phyloP scores from a whole-genome alignment of 2,888 invertebrate genomes.

The Morpho achilles region DNA sequence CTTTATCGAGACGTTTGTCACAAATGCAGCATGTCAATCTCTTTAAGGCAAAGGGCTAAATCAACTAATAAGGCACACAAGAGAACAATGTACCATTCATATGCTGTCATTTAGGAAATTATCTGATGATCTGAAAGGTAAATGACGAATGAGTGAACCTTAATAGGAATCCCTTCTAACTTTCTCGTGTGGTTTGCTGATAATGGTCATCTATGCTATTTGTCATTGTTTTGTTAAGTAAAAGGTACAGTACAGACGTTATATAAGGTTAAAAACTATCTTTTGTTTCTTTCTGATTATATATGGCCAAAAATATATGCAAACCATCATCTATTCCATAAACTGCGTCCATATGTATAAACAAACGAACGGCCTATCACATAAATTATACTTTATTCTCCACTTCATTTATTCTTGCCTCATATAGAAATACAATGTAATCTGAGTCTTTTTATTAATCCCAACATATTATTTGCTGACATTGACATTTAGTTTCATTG shows the following conservation, averaged over 20 bases:
- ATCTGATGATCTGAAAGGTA: conserved; percentile 21
- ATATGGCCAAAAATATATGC: too few species aligned
- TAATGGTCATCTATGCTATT: neutral
- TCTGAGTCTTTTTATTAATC: too few species aligned
- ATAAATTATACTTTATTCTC: too few species aligned
- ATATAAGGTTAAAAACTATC: too few species aligned
- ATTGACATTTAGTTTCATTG: too few species aligned
- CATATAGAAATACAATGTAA: too few species aligned
- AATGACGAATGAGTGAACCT: conserved; percentile 16
- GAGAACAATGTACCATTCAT: conserved; percentile 25
- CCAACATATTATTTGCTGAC: too few species aligned
- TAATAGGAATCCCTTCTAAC: conserved; percentile 17
- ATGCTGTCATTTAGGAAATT: conserved; percentile 20
- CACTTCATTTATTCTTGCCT: too few species aligned
- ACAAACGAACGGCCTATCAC: too few species aligned
- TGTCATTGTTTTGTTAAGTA: neutral
- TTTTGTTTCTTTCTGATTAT: too few species aligned
- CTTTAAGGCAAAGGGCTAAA: conserved; percentile 28
- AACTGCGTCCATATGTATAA: too few species aligned
- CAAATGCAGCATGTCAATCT: conserved; percentile 23
- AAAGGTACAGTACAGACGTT: neutral
- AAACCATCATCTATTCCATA: too few species aligned
- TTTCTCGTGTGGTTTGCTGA: conserved; percentile 12
- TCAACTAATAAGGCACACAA: conserved; percentile 25
- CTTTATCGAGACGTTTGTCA: conserved; percentile 9